Evolutionary conservation across 2,888 invertebrate genomes (phyloP), one percentile per base, ranked within the genome.

Genomic region (Isoperla grammatica): DNA sequence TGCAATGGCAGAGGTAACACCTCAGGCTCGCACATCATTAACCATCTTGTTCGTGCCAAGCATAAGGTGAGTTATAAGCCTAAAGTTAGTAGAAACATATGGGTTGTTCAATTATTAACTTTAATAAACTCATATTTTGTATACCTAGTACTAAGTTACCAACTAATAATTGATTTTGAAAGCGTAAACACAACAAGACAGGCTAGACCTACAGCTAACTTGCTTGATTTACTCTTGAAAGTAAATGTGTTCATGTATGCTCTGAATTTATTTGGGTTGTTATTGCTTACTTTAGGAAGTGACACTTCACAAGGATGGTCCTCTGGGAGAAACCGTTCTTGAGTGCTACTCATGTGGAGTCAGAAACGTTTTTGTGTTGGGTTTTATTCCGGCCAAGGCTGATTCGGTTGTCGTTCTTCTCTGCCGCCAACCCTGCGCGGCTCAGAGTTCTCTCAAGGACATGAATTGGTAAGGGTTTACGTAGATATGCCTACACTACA

Each of bases 271-370:
- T n/a, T n/a, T n/a, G n/a, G n/a, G n/a, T n/a, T n/a, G n/a, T n/a
- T 60, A 60, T 59, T 64, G 50, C 22, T 59, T 60, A 63, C 63
- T 19, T 64, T 45, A 75, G 80, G 99, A 99, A 78, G 97, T 99
- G 0, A 96, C 96, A 0, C 79, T 99, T 49, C 99, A 99, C 73
- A 83, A 91, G 69, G 98, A 99, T 74, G 98, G 98, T 0, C 97
- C 98, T 1, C 80, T 99, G 1, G 98, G 98, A 5, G 98, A 99
- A 76, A 98, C 98, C 0, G 85, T 98, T 55, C 78, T 99, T 61
- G 99, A 99, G 74, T 99, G 99, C 74, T 99, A 99, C 77, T 95
- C 96, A 42, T 99, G 99, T 75, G 98, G 96, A 15, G 95, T 95
- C 49, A 84, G 95, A 57, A 99, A 99, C 76, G 96, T 99, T 0